Base-by-base conservation (phyloP, 2,797 vertebrate genomes). In the Heteromormyrus szaboi region DNA sequence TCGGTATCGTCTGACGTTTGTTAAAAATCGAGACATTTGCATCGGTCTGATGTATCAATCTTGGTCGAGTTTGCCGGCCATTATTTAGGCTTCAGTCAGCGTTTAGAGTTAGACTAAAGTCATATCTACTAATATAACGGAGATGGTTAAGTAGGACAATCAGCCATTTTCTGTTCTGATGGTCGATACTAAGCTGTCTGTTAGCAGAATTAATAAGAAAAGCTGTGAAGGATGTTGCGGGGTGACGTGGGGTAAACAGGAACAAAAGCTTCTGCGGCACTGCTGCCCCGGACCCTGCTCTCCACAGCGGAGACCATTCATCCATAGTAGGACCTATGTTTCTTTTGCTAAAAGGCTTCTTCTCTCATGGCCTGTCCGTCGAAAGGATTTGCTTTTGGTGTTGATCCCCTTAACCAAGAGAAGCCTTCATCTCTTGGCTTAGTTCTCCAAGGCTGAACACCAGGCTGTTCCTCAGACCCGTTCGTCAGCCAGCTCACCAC, bases 211-310 rank as follows among this genome's bases (percentile, higher is more conserved):
- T 62, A 62, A 62, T n/a, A 62, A 62, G 59, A 62, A 62, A 62
- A 25, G 7, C 5, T 25, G 59, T 7, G 22, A 62, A 62, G 59
- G 59, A 62, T n/a, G 22, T 62, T 62, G 6, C n/a, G 1, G 62
- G n/a, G 2, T 1, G 8, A 68, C 2, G 6, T 29, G 22, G 84
- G 91, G 91, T 88, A 92, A 92, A 91, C 89, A 8, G n/a, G 7
- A 7, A 53, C 29, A 62, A 22, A 87, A 54, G 9, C 46, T 22
- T 11, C 11, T 51, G 46, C 25, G 1, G n/a, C 19, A 0, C 8
- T 2, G 59, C 59, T 11, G 6, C 5, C 25, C 59, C 0, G 7
- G n/a, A n/a, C 19, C 4, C 53, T 56, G 53, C 19, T 65, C 62
- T 29, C n/a, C n/a, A 29, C 25, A 68, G 56, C 56, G 0, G n/a